Evolutionary conservation across 2,888 invertebrate genomes (phyloP).

Genomic region (Copidosoma aretas): DNA sequence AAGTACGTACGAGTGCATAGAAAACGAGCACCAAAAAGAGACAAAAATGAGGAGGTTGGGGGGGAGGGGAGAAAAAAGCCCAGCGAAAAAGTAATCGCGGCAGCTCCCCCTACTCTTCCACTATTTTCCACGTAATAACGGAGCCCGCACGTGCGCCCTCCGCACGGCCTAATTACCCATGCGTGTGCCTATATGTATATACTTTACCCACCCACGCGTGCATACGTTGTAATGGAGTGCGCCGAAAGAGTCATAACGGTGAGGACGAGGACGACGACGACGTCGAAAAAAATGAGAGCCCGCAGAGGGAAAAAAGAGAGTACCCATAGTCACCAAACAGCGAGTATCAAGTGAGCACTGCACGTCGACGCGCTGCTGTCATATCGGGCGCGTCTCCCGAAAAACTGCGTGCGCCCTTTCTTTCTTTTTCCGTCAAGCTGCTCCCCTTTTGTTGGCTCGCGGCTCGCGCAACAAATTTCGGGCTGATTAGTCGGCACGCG

Average conservation of each 20-base stretch:
- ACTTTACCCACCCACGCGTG: neutral
- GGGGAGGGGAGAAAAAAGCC: constrained; percentile 13
- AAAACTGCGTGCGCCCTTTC: constrained; percentile 47
- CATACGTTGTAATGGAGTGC: neutral
- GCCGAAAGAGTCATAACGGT: neutral
- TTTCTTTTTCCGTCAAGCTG: neutral
- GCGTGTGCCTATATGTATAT: neutral
- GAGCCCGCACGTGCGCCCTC: constrained; percentile 14
- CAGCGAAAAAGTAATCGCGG: constrained; percentile 29
- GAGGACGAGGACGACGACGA: neutral
- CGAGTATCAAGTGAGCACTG: constrained; percentile 43
- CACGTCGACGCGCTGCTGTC: constrained; percentile 11
- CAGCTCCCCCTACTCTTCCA: neutral
- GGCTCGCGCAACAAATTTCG: constrained; percentile 57
- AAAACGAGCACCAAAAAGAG: neutral
- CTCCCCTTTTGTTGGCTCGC: constrained; percentile 28
- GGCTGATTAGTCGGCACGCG: constrained; percentile 60
- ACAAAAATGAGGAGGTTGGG: neutral
- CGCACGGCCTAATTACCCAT: constrained; percentile 44
- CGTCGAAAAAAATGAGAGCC: neutral
- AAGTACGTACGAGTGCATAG: neutral
- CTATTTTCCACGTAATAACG: constrained; percentile 32
- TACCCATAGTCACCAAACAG: constrained; percentile 25
- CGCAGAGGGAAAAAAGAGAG: neutral
- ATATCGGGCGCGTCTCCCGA: constrained; percentile 5